Base-by-base conservation (phyloP, 2,797 vertebrate genomes). In the Limnodromus scolopaceus region DNA sequence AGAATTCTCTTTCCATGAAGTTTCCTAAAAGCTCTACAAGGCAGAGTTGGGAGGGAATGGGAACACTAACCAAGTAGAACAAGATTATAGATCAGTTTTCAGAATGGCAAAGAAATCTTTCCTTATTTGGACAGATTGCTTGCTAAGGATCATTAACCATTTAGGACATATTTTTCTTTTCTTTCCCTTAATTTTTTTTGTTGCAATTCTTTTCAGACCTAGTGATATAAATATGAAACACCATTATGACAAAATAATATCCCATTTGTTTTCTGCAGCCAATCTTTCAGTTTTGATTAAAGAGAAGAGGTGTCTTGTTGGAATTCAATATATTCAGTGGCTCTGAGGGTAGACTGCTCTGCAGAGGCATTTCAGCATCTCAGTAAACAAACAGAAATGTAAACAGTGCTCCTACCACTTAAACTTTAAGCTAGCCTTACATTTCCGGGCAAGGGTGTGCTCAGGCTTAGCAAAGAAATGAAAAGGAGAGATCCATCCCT, bases 131-230 rank as follows among this genome's bases (percentile, higher is more conserved):
- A 94, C 85, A 97, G 90, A 97, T 96, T 96, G 95, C 92, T 97
- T 92, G 92, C 75, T 79, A 79, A 97, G 97, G 94, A 95, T 97
- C 97, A 97, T 98, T 98, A 98, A 96, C 92, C 86, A 97, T 97
- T 97, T 96, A 86, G 95, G 94, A 97, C 79, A 30, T 20, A 5
- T 9, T 39, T 84, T 70, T 58, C 13, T 36, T 45, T 11, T 60
- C 32, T 32, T 51, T 55, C 11, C 30, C 30, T 43, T 54, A 34
- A 2, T 86, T 88, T 68, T 87, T 87, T 57, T 79, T 16, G 17
- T 91, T 92, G 49, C 82, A 92, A 95, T 94, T 93, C 65, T 45
- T 97, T 95, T 97, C 91, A 88, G 92, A 84, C n/a, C 25, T 58
- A 91, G 84, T 9, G 43, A 78, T 96, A 96, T 90, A 94, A 97